These are phyloP conservation scores for Buphagus erythrorhynchus DNA, from an alignment of 2,797 vertebrate species.

Conservation along the genomic window DNA sequence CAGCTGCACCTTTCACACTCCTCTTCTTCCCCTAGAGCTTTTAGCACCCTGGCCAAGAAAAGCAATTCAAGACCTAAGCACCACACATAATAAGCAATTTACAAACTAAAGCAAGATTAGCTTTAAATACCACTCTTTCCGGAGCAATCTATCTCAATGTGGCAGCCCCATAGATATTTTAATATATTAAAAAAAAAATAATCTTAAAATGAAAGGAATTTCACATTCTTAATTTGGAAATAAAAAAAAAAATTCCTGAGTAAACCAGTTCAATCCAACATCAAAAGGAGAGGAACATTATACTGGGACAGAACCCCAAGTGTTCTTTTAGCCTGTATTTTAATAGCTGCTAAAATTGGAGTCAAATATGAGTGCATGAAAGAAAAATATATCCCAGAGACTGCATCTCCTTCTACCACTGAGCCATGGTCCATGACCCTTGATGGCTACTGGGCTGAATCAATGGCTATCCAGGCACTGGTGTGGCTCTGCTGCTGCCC, in stretches of 20 bases:
- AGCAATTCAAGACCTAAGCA: slow-evolving; percentile 20
- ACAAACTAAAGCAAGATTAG: slow-evolving; percentile 32
- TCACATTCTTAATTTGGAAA: not conserved
- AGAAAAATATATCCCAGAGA: not conserved
- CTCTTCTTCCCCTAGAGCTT: slow-evolving; percentile 19
- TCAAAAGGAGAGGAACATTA: not conserved
- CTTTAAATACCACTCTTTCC: slow-evolving; percentile 35
- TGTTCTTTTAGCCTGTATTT: not conserved
- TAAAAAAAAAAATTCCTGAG: not conserved
- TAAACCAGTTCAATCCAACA: not conserved
- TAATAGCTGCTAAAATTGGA: not conserved
- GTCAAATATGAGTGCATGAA: not conserved
- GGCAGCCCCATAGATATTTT: not conserved
- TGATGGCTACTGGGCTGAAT: accelerated
- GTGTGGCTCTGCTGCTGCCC: not conserved
- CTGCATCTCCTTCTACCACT: not conserved
- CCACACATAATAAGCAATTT: slow-evolving; percentile 36
- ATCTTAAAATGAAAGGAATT: not conserved
- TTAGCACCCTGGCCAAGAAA: slow-evolving; percentile 38
- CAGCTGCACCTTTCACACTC: slow-evolving; percentile 30
- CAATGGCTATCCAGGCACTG: accelerated
- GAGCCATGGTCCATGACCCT: accelerated
- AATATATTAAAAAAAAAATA: not conserved
- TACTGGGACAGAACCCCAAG: not conserved
- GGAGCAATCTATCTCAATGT: not conserved